phyloP scores from a whole-genome alignment of 2,113 vertebrate genomes.

The Salvator merianae region DNA sequence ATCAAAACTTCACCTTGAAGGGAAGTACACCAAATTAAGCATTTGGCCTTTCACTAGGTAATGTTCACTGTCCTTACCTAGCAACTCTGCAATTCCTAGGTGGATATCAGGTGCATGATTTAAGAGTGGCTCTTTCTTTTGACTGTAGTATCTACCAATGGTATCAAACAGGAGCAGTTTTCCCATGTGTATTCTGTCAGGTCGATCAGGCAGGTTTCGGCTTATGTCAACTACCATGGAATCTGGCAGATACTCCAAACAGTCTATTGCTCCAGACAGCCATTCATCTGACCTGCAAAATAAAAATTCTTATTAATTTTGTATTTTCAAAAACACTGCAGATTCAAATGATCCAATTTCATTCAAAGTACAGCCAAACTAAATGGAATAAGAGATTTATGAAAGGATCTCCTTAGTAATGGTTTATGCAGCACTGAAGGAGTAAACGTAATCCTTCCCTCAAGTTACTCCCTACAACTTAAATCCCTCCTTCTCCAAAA shows the following conservation, averaged over 20 bases:
- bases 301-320: not conserved
- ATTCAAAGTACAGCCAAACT: too few relatives aligned
- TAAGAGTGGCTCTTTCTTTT: slow-evolving; percentile 85
- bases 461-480: too few relatives aligned
- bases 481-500: too few relatives aligned
- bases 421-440: not conserved
- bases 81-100: slow-evolving; percentile 89
- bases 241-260: slow-evolving; percentile 93
- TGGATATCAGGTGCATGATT: slow-evolving; percentile 91
- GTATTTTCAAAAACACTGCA: not conserved
- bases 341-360: too few relatives aligned
- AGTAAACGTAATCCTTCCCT: not conserved
- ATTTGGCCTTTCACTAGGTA: not conserved
- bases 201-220: slow-evolving; percentile 82
- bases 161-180: slow-evolving; percentile 87
- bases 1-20: not conserved
- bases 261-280: slow-evolving; percentile 90
- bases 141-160: slow-evolving; percentile 85
- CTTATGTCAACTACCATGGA: slow-evolving; percentile 91
- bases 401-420: not conserved
- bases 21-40: not conserved
- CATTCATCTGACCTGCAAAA: slow-evolving; percentile 88
- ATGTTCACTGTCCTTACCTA: slow-evolving; percentile 79
- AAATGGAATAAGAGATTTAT: not conserved
- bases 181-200: slow-evolving; percentile 77